These are phyloP conservation scores for Cyprinodon variegatus DNA, from an alignment of 2,113 vertebrate species.

Conservation along the genomic window DNA sequence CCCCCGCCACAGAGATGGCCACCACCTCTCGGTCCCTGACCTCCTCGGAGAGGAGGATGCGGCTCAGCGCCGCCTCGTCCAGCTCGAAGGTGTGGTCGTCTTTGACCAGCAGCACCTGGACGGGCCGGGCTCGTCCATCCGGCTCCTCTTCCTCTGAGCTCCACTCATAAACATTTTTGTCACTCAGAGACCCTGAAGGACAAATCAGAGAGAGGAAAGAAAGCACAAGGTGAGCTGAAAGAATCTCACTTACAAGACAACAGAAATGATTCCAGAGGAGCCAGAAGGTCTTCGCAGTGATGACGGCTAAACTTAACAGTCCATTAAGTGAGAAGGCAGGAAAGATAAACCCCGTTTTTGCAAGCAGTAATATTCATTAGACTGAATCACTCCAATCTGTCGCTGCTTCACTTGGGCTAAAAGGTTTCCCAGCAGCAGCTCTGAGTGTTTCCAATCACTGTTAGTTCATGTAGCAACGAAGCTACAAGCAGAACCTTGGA, in stretches of 20 bases:
- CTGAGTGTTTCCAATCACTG: conserved; percentile 41
- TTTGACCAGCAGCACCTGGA: conserved; percentile 95
- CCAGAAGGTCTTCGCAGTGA: background rate
- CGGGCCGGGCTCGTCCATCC: conserved; percentile 88
- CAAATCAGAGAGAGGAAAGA: background rate
- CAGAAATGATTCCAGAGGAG: background rate
- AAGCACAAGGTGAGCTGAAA: background rate
- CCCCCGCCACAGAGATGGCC: conserved; percentile 94
- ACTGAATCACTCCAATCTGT: conserved; percentile 41
- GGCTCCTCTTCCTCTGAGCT: conserved; percentile 96
- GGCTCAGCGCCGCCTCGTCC: conserved; percentile 90
- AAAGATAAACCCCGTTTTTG: conserved; percentile 29
- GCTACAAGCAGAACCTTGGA: background rate
- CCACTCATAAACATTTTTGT: conserved; percentile 90
- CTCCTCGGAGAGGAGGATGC: conserved; percentile 91
- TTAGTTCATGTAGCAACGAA: conserved; percentile 28
- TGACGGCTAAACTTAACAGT: background rate
- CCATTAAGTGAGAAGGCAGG: conserved; percentile 38
- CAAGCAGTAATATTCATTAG: conserved; percentile 19
- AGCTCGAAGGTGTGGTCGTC: conserved; percentile 98
- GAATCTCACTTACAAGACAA: background rate
- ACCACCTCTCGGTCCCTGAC: conserved; percentile 94
- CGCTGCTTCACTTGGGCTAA: conserved; percentile 26
- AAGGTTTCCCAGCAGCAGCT: conserved; percentile 57
- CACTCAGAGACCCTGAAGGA: conserved; percentile 83